Conservation (phyloP, 2,113 vertebrate species). For the Copsychus sechellarum region DNA sequence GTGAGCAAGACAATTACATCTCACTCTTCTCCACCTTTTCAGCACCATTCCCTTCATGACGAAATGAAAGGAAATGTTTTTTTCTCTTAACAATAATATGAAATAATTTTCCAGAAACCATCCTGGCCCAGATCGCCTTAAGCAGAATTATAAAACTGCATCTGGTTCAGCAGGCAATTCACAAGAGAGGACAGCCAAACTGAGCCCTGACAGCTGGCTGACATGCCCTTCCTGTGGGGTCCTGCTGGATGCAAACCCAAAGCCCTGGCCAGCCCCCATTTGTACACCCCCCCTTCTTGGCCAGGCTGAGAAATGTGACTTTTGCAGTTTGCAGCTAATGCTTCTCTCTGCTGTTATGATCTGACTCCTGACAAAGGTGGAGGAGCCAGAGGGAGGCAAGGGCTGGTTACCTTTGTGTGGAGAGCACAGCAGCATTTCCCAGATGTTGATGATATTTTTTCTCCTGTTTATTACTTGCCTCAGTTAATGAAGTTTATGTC, state of each 20-base stretch:
- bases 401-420: not conserved
- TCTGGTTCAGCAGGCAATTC: not conserved
- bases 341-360: not conserved
- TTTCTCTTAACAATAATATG: not conserved
- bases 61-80: not conserved
- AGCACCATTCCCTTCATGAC: not conserved
- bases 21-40: not conserved
- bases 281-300: not conserved
- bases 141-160: not conserved
- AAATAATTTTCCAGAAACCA: slow-evolving; percentile 26
- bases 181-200: not conserved
- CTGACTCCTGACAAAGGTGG: not conserved
- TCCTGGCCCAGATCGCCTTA: not conserved
- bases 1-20: not conserved
- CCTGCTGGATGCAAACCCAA: not conserved
- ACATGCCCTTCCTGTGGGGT: slow-evolving; percentile 23
- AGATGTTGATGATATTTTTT: not conserved
- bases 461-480: not conserved
- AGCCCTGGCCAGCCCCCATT: not conserved
- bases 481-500: not conserved
- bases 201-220: slow-evolving; percentile 2
- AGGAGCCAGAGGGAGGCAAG: not conserved
- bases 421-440: not conserved
- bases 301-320: not conserved
- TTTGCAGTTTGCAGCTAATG: not conserved